These are phyloP conservation scores for Eubasilissa splendida DNA, from an alignment of 2,888 invertebrate species.

Conservation along the genomic window DNA sequence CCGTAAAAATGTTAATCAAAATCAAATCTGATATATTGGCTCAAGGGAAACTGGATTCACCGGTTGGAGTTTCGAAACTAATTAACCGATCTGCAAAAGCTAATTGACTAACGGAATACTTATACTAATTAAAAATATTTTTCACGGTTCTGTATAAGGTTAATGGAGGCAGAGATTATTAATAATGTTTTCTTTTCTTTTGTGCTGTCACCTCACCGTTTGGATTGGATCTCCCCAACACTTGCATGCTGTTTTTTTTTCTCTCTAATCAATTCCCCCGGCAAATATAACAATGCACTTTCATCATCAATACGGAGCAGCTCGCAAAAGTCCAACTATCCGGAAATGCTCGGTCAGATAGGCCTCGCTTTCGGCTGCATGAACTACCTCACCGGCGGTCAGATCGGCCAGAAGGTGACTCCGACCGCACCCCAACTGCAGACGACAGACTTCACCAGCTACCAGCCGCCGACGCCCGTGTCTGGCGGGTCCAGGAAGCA, in stretches of 20 bases:
- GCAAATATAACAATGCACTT: background rate
- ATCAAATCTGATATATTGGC: background rate
- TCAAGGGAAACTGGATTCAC: slow-evolving; percentile 3
- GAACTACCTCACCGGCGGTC: slow-evolving; percentile 67
- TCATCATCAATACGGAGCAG: slow-evolving; percentile 60
- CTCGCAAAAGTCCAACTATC: slow-evolving; percentile 72
- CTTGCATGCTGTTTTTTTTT: slow-evolving; percentile 30
- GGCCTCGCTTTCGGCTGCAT: slow-evolving; percentile 72
- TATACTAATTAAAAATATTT: too few relatives aligned
- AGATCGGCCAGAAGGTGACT: background rate
- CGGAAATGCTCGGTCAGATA: slow-evolving; percentile 73
- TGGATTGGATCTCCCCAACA: slow-evolving; percentile 57
- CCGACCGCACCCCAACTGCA: slow-evolving; percentile 60
- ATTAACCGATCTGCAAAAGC: background rate
- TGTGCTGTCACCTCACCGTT: slow-evolving; percentile 64
- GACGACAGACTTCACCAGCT: slow-evolving; percentile 59
- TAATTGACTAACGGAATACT: too few relatives aligned
- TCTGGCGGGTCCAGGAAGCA: slow-evolving; percentile 65
- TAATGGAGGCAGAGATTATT: slow-evolving; percentile 7
- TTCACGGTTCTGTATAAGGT: background rate
- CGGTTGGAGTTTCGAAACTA: background rate
- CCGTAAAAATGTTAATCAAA: too few relatives aligned
- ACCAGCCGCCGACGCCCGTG: slow-evolving; percentile 54
- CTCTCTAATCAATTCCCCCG: slow-evolving; percentile 1
- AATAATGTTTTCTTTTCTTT: slow-evolving; percentile 57